phyloP scores from a whole-genome alignment of 2,888 invertebrate species.

The Caenorhabditis sp. region DNA sequence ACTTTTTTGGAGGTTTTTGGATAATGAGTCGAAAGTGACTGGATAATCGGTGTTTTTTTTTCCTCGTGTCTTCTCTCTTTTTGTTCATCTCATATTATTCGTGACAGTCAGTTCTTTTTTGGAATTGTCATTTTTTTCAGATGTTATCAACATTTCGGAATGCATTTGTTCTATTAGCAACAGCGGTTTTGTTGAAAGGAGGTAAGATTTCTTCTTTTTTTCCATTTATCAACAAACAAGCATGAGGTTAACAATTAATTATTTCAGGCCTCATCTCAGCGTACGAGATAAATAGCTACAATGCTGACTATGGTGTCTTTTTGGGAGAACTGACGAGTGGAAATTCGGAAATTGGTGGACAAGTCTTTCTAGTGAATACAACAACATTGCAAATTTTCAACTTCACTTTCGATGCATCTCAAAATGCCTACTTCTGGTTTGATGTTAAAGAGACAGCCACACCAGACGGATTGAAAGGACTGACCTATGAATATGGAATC shows the following conservation, averaged over 20 bases:
- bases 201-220: background rate
- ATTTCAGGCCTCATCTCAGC: background rate
- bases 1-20: background rate
- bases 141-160: background rate
- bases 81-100: background rate
- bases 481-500: conserved; percentile 66
- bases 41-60: background rate
- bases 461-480: conserved; percentile 60
- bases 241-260: no score
- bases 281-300: conserved; percentile 49
- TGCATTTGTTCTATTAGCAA: background rate
- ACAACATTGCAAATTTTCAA: conserved; percentile 68
- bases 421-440: conserved; percentile 68
- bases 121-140: background rate
- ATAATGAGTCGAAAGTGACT: background rate
- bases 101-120: background rate
- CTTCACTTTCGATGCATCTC: conserved; percentile 68
- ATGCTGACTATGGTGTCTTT: conserved; percentile 59
- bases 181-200: background rate
- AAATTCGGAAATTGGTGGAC: conserved; percentile 48
- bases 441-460: conserved; percentile 59
- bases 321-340: conserved; percentile 55
- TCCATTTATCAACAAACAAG: no score
- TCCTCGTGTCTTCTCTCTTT: background rate
- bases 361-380: conserved; percentile 68